phyloP scores from a whole-genome alignment of 2,888 invertebrate species.

The Diachrysia chrysitis region DNA sequence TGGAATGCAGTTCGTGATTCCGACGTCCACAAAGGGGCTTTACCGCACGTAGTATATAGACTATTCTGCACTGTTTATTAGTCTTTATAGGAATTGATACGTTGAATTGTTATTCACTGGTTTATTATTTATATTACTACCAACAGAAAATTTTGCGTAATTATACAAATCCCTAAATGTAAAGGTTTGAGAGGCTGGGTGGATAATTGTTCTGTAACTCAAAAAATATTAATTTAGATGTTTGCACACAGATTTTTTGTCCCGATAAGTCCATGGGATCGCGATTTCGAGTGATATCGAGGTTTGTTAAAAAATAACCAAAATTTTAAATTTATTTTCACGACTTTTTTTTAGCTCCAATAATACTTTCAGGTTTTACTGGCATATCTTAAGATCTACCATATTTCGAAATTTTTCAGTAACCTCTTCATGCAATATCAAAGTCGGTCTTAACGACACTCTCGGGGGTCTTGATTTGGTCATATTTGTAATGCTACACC shows the following conservation, averaged over 20 bases:
- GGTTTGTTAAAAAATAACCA: too few species aligned
- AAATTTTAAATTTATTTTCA: too few species aligned
- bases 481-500: conserved; percentile 36
- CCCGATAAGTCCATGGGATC: too few species aligned
- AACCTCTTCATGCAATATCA: conserved; percentile 8
- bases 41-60: neutral
- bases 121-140: too few species aligned
- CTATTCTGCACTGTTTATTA: neutral
- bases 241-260: too few species aligned
- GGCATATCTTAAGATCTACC: neutral
- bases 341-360: conserved; percentile 11
- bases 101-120: neutral
- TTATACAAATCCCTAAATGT: too few species aligned
- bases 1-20: neutral
- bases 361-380: neutral
- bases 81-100: neutral
- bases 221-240: too few species aligned
- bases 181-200: too few species aligned
- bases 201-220: too few species aligned
- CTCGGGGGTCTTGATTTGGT: conserved; percentile 23
- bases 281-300: too few species aligned
- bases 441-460: conserved; percentile 13
- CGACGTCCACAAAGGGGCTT: neutral
- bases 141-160: too few species aligned
- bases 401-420: conserved; percentile 6